Conservation (phyloP, 2,113 vertebrate genomes). For the Saccopteryx bilineata region DNA sequence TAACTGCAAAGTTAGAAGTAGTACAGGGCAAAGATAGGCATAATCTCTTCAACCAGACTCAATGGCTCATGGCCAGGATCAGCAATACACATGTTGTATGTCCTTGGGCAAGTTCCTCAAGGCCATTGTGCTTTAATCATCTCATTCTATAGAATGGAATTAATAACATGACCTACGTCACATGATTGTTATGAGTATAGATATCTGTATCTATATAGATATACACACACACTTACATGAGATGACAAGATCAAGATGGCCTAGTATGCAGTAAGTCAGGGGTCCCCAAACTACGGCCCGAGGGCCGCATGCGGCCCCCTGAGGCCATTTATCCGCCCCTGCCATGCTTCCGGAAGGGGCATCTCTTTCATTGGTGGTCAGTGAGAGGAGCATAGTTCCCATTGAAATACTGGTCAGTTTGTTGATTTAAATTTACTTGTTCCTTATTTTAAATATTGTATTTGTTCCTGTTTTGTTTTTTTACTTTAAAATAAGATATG, state of each 20-base stretch:
- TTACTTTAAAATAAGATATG: no score
- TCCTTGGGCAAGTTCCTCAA: not conserved
- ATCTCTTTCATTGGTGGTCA: no score
- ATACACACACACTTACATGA: not conserved
- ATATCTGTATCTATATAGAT: not conserved
- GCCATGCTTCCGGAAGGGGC: no score
- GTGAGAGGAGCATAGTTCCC: no score
- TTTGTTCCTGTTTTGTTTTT: no score
- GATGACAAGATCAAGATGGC: rapidly evolving
- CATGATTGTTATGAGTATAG: not conserved
- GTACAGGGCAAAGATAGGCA: rapidly evolving
- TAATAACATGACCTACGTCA: not conserved
- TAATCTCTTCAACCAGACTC: not conserved
- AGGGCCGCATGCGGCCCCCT: no score
- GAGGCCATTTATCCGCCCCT: no score
- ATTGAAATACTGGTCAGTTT: no score
- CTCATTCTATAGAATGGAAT: not conserved
- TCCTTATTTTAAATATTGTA: no score
- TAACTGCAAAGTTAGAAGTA: not conserved
- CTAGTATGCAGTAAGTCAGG: not conserved
- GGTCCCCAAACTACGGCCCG: no score
- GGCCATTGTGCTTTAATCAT: not conserved
- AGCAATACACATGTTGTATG: not conserved
- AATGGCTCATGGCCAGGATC: not conserved
- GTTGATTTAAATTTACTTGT: no score